Evolutionary conservation across 2,797 vertebrate species (phyloP).

Genomic region (Parauchenoglanis ngamensis): DNA sequence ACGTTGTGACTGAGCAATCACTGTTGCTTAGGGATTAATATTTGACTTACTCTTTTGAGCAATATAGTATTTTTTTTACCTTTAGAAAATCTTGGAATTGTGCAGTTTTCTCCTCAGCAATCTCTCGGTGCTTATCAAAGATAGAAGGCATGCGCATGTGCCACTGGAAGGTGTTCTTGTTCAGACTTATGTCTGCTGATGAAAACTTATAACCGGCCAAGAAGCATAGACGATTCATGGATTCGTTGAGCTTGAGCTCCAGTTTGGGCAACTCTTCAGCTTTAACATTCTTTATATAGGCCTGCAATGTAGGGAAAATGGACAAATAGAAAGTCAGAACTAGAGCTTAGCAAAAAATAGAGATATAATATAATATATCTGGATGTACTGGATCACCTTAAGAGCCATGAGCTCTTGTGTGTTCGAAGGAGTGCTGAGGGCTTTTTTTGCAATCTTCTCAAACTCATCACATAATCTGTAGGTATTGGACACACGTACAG

Average conservation of each 20-base stretch:
- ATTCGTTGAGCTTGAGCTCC: conserved; percentile 74
- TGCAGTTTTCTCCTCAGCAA: conserved; percentile 75
- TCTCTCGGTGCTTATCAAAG: conserved; percentile 81
- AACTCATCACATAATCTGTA: conserved; percentile 79
- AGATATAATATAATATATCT: neutral
- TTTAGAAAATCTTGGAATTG: conserved; percentile 82
- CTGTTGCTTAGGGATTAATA: neutral
- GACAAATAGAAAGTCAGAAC: neutral
- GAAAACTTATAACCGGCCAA: conserved; percentile 80
- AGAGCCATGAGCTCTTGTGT: conserved; percentile 85
- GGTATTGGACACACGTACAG: neutral
- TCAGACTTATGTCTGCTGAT: conserved; percentile 75
- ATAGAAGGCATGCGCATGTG: conserved; percentile 79
- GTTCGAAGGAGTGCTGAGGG: conserved; percentile 79
- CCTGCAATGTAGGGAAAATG: conserved; percentile 61
- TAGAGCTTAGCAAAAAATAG: neutral
- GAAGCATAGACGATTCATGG: conserved; percentile 75
- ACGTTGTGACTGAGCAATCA: neutral
- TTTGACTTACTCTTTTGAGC: neutral
- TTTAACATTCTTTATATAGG: conserved; percentile 75
- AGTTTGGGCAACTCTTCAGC: conserved; percentile 74
- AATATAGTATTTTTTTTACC: conserved; percentile 53
- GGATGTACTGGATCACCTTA: conserved; percentile 72
- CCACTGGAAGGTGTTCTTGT: conserved; percentile 80
- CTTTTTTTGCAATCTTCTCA: conserved; percentile 83